Conservation (phyloP, 2,797 vertebrate species). For the Spinus pinus region DNA sequence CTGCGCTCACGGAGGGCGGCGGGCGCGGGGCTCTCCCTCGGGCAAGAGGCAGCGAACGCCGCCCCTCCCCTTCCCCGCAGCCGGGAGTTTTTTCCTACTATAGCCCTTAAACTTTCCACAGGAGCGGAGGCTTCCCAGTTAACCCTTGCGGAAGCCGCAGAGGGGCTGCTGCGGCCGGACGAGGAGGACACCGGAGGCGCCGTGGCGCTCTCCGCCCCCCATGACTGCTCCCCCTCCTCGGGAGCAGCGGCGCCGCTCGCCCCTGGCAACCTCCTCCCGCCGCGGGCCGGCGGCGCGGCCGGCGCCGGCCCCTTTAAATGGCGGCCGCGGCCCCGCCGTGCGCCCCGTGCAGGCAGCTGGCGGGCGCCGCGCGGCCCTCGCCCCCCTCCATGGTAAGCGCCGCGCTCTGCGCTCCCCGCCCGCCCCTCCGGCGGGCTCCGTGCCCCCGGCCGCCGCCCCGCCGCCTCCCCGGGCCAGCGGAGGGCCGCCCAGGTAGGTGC, state of each 20-base stretch:
- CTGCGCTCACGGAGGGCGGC: not conserved
- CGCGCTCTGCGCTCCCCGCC: not conserved
- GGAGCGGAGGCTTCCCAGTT: not conserved
- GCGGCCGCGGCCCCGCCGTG: constrained; percentile 2
- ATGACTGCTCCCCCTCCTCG: not conserved
- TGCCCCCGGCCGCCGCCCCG: not conserved
- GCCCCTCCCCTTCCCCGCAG: too few relatives aligned
- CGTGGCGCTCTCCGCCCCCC: not conserved
- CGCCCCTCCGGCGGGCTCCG: not conserved
- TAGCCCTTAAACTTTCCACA: not conserved
- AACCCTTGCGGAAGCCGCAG: not conserved
- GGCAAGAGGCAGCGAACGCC: not conserved
- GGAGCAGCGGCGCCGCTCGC: not conserved
- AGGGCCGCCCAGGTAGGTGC: not conserved
- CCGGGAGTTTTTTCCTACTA: not conserved
- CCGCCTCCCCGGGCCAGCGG: not conserved
- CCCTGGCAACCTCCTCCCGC: not conserved
- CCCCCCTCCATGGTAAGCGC: not conserved
- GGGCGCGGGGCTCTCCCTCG: not conserved
- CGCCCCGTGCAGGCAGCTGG: not conserved
- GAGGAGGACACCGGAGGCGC: not conserved
- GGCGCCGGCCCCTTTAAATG: constrained; percentile 57
- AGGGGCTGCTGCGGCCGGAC: not conserved
- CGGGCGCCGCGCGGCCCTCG: not conserved
- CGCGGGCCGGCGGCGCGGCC: not conserved